Percentiles rank a stretch among this genome's conserved stretches.
These are phyloP conservation scores for Sarcophaga carnaria DNA, from an alignment of 2,888 invertebrate species.

Conservation along the genomic window DNA sequence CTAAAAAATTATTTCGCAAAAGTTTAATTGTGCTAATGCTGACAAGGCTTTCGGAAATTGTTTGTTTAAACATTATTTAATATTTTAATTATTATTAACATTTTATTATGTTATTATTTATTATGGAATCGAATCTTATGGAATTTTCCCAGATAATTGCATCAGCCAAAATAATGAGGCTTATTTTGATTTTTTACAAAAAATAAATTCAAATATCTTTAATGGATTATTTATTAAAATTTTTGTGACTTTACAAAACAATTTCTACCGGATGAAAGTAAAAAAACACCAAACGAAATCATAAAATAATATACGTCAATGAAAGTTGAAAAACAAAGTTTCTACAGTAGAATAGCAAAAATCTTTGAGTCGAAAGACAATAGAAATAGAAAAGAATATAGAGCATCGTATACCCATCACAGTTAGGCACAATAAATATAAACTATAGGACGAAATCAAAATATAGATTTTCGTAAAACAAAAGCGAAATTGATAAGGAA, in stretches of 20 bases:
- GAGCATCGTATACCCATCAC: too few relatives aligned
- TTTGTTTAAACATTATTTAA: not conserved
- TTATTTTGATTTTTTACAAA: constrained; percentile 4
- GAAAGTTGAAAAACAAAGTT: too few relatives aligned
- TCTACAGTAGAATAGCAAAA: constrained; percentile 3
- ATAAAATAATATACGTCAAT: not conserved
- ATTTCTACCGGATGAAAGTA: not conserved
- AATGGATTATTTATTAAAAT: constrained; percentile 34
- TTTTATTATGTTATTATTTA: not conserved
- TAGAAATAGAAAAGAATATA: too few relatives aligned
- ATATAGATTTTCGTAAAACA: too few relatives aligned
- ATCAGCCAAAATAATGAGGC: not conserved
- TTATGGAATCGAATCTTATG: not conserved
- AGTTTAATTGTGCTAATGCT: too few relatives aligned
- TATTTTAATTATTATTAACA: not conserved
- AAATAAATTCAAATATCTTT: constrained; percentile 33
- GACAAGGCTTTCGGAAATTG: not conserved
- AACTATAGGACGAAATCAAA: too few relatives aligned
- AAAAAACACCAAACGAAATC: not conserved
- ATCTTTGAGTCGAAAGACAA: not conserved
- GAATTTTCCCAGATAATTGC: constrained; percentile 26
- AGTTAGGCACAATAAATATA: too few relatives aligned
- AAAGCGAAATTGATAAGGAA: too few relatives aligned
- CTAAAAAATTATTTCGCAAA: too few relatives aligned
- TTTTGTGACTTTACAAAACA: not conserved